Conservation (phyloP, 2,888 invertebrate genomes). For the Ctenicera cuprea region DNA sequence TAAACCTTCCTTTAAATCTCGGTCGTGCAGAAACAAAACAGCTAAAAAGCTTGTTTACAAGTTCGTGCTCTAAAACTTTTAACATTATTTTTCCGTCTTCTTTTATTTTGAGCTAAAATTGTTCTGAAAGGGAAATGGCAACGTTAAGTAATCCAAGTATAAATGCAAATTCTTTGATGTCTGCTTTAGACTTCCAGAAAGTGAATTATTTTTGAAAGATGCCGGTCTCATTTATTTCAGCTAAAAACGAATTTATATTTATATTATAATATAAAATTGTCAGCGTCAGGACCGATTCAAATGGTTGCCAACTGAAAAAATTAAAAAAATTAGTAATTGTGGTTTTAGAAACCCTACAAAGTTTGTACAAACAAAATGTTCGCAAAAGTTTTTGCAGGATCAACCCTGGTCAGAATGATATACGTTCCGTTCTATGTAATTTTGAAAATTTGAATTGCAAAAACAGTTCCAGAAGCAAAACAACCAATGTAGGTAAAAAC, state of each 20-base stretch:
- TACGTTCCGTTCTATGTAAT: too few relatives aligned
- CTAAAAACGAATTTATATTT: too few relatives aligned
- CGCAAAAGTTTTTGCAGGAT: too few relatives aligned
- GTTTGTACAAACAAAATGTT: too few relatives aligned
- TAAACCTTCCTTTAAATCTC: neutral
- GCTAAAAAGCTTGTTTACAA: constrained; percentile 1
- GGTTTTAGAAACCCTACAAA: too few relatives aligned
- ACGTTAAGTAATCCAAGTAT: constrained; percentile 8
- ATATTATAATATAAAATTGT: too few relatives aligned
- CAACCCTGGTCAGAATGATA: too few relatives aligned
- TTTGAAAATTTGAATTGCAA: neutral
- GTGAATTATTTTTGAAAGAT: neutral
- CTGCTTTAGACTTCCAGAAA: neutral
- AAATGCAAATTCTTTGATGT: constrained; percentile 25
- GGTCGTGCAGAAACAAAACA: neutral
- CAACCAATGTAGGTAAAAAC: too few relatives aligned
- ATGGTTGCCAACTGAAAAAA: too few relatives aligned
- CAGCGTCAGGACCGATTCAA: too few relatives aligned
- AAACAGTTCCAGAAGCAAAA: neutral
- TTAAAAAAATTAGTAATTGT: too few relatives aligned
- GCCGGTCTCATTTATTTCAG: neutral
- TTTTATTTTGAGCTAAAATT: neutral
- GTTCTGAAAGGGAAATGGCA: constrained; percentile 2
- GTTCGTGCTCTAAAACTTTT: constrained; percentile 4
- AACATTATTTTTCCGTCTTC: neutral